Base-by-base conservation (phyloP, 2,888 invertebrate genomes). In the Andricus curvator region DNA sequence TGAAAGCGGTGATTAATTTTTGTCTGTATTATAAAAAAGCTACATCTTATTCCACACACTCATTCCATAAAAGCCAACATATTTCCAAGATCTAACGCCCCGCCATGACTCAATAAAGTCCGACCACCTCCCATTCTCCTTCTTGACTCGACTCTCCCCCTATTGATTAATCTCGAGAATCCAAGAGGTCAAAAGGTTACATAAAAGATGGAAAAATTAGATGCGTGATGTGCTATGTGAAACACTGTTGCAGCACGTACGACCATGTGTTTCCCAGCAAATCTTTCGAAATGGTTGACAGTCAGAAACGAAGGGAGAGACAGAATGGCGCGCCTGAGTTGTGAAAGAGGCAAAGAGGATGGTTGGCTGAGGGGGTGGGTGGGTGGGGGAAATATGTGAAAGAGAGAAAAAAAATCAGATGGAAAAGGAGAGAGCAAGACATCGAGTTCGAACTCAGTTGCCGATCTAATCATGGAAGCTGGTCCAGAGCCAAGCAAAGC, bases 401-500 rank as follows among this genome's bases (percentile, higher is more conserved):
- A 25, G 22, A 44, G 68, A 44, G 68, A 68, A 25, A 22, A 68
- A 44, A 44, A 25, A 25, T 44, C 82, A 78, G 68, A 70, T 66
- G 78, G 76, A 66, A 78, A 77, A 80, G 17, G 79, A 79, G 65
- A 41, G 81, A 83, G 80, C 79, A 68, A 79, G 78, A 84, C 83
- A 85, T 82, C 80, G 84, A 81, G 78, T 80, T 80, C 56, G 80
- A 82, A 80, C 84, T 78, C 84, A 82, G 84, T 84, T 84, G 84
- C 81, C 85, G 88, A 88, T 89, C 89, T 89, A 89, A 90, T 89
- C 90, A 88, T 88, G 88, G 87, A 87, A 88, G 85, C 85, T 88
- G 87, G 87, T 84, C 80, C 78, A 83, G 68, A 79, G 86, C 86
- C 86, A 86, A 85, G 83, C 74, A 66, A 77, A 78, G 76, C 78